These are phyloP conservation scores for Cryptomyrus ogoouensis DNA, from an alignment of 2,113 vertebrate species.

Conservation along the genomic window DNA sequence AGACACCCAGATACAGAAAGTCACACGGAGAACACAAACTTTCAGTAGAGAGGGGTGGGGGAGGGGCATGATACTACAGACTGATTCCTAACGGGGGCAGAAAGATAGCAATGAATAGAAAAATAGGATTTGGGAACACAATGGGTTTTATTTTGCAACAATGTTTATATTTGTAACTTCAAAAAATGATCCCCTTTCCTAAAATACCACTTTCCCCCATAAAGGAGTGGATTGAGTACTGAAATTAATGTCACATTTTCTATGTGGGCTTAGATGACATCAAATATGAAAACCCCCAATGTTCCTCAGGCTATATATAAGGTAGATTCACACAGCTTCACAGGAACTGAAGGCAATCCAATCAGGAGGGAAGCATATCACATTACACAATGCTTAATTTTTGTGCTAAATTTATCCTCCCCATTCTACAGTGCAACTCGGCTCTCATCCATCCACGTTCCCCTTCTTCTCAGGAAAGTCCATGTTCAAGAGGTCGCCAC, in stretches of 20 bases:
- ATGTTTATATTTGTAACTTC: not conserved
- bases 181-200: not conserved
- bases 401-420: not conserved
- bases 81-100: constrained; percentile 32
- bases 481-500: constrained; percentile 87
- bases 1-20: constrained; percentile 34
- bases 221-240: not conserved
- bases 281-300: not conserved
- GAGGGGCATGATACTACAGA: constrained; percentile 40
- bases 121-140: constrained; percentile 35
- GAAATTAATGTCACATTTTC: not conserved
- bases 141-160: not conserved
- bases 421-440: not conserved
- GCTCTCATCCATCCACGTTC: not conserved
- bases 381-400: not conserved
- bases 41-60: constrained; percentile 23
- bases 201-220: not conserved
- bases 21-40: constrained; percentile 27
- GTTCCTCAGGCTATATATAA: not conserved
- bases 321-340: not conserved
- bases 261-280: not conserved
- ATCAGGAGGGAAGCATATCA: not conserved
- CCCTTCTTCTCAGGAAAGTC: constrained; percentile 49
- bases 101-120: constrained; percentile 44
- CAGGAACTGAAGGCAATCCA: not conserved